Conservation (phyloP, 2,797 vertebrate genomes). For the Fringilla coelebs region DNA sequence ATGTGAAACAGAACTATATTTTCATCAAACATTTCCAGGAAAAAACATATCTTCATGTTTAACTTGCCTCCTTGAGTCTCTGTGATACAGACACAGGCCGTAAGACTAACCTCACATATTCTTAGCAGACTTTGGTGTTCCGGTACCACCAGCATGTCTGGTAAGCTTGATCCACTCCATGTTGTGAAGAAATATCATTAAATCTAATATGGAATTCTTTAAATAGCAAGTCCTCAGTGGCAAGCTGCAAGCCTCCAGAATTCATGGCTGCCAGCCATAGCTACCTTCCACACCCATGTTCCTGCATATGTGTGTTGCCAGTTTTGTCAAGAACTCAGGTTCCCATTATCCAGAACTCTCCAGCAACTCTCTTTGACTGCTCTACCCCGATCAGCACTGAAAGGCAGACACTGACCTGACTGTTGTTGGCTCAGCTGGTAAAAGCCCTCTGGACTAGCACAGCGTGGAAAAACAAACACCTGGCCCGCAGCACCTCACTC, state of each 20-base stretch:
- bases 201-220: neutral
- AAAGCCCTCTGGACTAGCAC: neutral
- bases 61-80: neutral
- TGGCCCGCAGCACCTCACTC: too few species aligned
- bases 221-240: neutral
- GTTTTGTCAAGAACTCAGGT: neutral
- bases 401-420: neutral
- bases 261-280: neutral
- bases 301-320: neutral
- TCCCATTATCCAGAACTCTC: neutral
- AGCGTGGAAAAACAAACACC: neutral
- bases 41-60: neutral
- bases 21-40: neutral
- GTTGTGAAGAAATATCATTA: neutral
- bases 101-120: neutral
- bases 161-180: neutral
- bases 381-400: neutral
- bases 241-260: neutral
- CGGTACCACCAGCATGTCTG: fast-evolving
- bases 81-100: neutral
- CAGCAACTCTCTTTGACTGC: neutral
- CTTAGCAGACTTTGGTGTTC: neutral
- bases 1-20: neutral
- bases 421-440: neutral
- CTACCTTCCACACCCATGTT: neutral